Percentiles rank a stretch among this genome's conserved stretches.
Conservation (phyloP, 2,113 vertebrate species). For the Prinia subflava region DNA sequence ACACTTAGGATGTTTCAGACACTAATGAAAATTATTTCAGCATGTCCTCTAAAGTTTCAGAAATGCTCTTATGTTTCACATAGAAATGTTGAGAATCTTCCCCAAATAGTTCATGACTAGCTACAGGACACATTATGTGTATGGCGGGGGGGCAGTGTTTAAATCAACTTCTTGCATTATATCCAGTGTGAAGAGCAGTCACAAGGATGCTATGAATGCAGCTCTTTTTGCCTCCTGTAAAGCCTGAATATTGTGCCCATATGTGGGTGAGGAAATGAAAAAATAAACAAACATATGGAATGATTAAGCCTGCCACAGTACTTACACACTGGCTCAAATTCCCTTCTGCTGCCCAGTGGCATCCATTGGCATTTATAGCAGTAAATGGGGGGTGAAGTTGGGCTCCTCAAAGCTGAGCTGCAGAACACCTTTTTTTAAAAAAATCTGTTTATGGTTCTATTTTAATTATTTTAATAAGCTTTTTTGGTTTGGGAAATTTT, state of each 20-base stretch:
- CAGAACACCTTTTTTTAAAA: not conserved
- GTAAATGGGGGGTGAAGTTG: not conserved
- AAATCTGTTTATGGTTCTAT: not conserved
- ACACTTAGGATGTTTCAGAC: not conserved
- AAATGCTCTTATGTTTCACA: not conserved
- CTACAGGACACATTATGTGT: not conserved
- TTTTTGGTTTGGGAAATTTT: not conserved
- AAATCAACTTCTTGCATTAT: not conserved
- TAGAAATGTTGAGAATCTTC: not conserved
- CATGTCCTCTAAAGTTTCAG: not conserved
- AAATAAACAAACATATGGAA: not conserved
- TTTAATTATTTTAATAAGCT: not conserved
- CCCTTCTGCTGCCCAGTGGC: not conserved
- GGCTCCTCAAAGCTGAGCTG: not conserved
- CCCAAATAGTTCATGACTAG: not conserved
- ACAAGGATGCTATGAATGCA: not conserved
- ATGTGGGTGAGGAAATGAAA: not conserved
- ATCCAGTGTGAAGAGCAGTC: not conserved
- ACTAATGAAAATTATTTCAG: not conserved
- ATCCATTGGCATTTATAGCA: not conserved
- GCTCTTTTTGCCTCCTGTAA: not conserved
- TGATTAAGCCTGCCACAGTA: not conserved
- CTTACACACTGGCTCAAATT: not conserved
- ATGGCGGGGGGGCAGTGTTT: accelerated
- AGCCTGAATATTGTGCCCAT: not conserved